Base-by-base conservation (phyloP, 2,113 vertebrate genomes). In the Sylvilagus bachmani region DNA sequence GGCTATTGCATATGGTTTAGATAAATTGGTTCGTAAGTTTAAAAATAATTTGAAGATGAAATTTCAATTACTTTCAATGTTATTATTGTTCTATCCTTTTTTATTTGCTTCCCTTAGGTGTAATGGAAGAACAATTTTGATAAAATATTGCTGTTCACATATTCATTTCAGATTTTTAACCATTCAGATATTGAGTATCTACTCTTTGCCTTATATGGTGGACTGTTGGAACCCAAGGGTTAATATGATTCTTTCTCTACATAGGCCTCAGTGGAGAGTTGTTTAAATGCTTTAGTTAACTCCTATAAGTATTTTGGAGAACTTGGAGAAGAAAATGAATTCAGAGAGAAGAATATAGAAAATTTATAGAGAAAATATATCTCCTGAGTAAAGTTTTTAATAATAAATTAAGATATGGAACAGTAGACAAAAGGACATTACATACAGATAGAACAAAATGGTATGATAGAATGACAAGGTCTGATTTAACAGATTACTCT, bases 121-220 rank as follows among this genome's bases (percentile, higher is more conserved):
- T 70, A 86, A 75, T 2, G 75, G 73, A 85, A 87, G 53, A 86
- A 83, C 17, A 55, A 4, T 78, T 36, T 91, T 89, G 22, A 87
- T 84, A 89, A 91, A 69, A 83, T 89, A 87, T 71, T 70, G 14
- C 33, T 16, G 25, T 95, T 70, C 13, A 7, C 89, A 77, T 75
- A 85, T 55, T 95, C 21, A 38, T n/a, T 91, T 91, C 16, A 91
- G 13, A 73, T 67, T 90, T 86, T 24, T 19, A 82, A 29, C 78
- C 6, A 27, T 73, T 75, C 44, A 44, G 44, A 44, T 91, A 51
- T 64, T 64, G 16, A 71, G 9, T 86, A n/a, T 69, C 38, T 77
- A 22, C 12, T 58, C 0, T n/a, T 14, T 64, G 49, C 21, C 55
- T 55, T 14, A 21, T 90, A 73, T 64, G 31, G 27, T 33, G 75